Base-by-base conservation (phyloP, 2,888 invertebrate genomes). In the Drosophila cracens region DNA sequence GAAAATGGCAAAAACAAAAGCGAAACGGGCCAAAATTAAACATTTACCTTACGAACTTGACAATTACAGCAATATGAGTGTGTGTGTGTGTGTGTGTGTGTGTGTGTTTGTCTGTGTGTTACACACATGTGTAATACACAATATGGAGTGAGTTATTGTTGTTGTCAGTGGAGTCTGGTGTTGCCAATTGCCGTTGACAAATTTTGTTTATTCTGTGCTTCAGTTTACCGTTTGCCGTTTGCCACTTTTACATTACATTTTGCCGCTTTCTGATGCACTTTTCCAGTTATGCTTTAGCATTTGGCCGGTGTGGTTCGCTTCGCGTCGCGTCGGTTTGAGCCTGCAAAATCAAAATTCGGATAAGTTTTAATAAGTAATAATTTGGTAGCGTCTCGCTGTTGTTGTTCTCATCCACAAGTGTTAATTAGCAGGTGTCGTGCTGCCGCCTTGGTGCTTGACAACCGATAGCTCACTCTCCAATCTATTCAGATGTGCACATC, bases 251-350 rank as follows among this genome's bases (percentile, higher is more conserved):
- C n/a, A 38, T 56, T 13, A 31, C 27, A 48, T 77, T 66, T 53
- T 70, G 65, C 51, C 67, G 74, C 70, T 61, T 64, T 60, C 27
- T 6, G 16, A 38, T 56, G 74, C 76, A 70, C 38, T 76, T 74
- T 63, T 70, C 59, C 81, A 80, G 80, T 81, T 74, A 36, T 51
- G 65, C 36, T 67, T 71, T 29, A 62, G 57, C 80, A 60, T 65
- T 69, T 43, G 64, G 38, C 53, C 75, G 67, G 62, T 72, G 53
- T 49, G 51, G 81, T 78, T 78, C 56, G 63, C 65, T 56, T 63
- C 43, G 59, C 68, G 52, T 63, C 43, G 59, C 51, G 54, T 25
- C 59, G 64, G 63, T 84, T 84, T 63, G 16, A 60, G 62, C 53
- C 61, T 49, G 48, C 40, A 13, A 21, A 31, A 52, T 34, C 5